A percentile compares a stretch with the other conserved stretches of the same genome.
Conservation (phyloP, 2,888 invertebrate species). For the Byasa hedistus region DNA sequence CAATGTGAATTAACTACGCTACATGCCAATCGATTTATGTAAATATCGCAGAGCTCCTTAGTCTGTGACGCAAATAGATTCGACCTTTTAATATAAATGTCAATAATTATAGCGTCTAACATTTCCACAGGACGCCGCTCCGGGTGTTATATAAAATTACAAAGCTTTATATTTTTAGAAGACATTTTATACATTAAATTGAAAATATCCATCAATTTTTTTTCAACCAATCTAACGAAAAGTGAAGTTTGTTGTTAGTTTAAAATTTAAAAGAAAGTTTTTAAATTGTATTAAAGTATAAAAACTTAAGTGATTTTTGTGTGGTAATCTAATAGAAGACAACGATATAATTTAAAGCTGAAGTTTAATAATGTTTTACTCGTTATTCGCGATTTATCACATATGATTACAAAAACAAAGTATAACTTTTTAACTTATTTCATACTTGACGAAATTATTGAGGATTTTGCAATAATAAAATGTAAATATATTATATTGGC, state of each 20-base stretch:
- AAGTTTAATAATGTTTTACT: too few relatives aligned
- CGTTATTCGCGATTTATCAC: too few relatives aligned
- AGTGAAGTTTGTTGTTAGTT: background rate
- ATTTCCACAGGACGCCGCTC: constrained; percentile 11
- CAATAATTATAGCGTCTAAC: constrained; percentile 18
- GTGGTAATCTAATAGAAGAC: background rate
- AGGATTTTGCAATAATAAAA: too few relatives aligned
- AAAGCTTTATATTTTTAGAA: background rate
- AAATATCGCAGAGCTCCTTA: constrained; percentile 12
- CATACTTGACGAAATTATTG: too few relatives aligned
- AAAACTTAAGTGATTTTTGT: background rate
- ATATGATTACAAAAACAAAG: too few relatives aligned
- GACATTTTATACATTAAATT: background rate
- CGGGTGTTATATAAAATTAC: too few relatives aligned
- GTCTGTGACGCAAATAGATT: constrained; percentile 13
- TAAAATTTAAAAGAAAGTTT: background rate
- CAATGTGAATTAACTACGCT: too few relatives aligned
- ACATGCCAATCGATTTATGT: background rate
- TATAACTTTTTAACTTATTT: too few relatives aligned
- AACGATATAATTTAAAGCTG: too few relatives aligned
- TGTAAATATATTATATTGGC: too few relatives aligned
- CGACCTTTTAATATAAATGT: constrained; percentile 27
- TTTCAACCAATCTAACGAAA: background rate
- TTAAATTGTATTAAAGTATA: background rate
- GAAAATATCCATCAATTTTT: background rate